Percentiles rank a stretch among this genome's conserved stretches.
Conservation (phyloP, 2,797 vertebrate genomes). For the Gobio occitaniae region DNA sequence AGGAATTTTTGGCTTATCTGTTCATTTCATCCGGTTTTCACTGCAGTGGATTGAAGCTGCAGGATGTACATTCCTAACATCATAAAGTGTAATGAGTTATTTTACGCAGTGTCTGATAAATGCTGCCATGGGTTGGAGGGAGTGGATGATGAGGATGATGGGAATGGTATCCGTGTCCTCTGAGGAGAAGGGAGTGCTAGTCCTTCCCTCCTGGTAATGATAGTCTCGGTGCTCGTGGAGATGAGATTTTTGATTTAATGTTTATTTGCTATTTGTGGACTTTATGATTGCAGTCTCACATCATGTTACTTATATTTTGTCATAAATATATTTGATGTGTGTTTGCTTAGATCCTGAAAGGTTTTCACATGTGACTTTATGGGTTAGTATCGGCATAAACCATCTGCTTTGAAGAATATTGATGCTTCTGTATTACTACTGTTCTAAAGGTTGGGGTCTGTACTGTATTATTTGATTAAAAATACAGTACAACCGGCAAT, state of each 20-base stretch:
- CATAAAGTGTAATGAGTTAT: constrained; percentile 62
- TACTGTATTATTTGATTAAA: not conserved
- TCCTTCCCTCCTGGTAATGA: constrained; percentile 18
- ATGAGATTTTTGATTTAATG: constrained; percentile 35
- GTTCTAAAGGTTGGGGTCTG: not conserved
- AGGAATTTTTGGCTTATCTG: constrained; percentile 44
- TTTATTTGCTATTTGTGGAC: constrained; percentile 20
- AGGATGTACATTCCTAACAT: constrained; percentile 56
- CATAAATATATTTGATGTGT: not conserved
- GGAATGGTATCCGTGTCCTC: constrained; percentile 51
- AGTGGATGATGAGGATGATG: constrained; percentile 53
- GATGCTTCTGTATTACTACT: not conserved
- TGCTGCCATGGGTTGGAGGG: constrained; percentile 49
- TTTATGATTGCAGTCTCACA: not conserved
- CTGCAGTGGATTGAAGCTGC: constrained; percentile 47
- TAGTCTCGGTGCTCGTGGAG: not conserved
- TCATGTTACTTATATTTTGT: not conserved
- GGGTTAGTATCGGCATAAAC: not conserved
- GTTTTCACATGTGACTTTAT: not conserved
- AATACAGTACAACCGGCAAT: not conserved
- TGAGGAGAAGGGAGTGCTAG: constrained; percentile 40
- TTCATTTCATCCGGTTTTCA: constrained; percentile 39
- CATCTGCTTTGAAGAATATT: not conserved
- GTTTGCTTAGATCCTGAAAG: not conserved
- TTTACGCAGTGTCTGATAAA: constrained; percentile 56